Evolutionary conservation across 2,113 vertebrate species (phyloP), one percentile per base, ranked within the genome.

Genomic region (Hyaena hyaena): DNA sequence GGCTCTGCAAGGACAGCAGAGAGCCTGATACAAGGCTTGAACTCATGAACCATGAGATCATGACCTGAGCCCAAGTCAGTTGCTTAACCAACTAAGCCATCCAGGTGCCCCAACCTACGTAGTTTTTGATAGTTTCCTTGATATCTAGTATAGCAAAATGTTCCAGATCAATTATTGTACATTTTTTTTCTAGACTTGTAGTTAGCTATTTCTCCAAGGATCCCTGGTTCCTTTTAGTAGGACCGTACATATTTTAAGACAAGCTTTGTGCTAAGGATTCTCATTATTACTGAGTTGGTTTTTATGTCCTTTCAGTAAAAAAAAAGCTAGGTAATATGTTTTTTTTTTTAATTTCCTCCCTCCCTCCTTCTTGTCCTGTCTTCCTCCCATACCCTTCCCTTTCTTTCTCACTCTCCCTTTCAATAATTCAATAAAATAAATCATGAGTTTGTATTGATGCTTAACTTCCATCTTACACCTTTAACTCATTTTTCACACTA

Each of bases 271-370:
- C 35, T 79, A 63, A 89, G 14, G 26, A 90, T 80, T 53, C n/a
- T 80, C 6, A 58, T 65, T 71, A n/a, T 61, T 58, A 74, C 16
- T 86, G 66, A 85, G 8, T 86, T 85, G n/a, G 43, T 63, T n/a
- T 93, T 90, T 93, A 35, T 74, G 55, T 66, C 35, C n/a, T 90
- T 84, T 95, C n/a, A 35, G 31, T 88, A 66, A 53, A 73, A 94
- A 66, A 28, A 66, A 28, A 76, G 10, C n/a, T 74, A 76, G 85
- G 88, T 35, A 58, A 66, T 73, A 7, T 15, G 7, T 93, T 87
- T 79, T 85, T 84, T 84, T 45, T 68, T 35, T 87, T 39, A 39
- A 28, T 19, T 50, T 10, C 69, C 7, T 68, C 10, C 15, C 4
- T 76, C 23, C 24, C 26, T 63, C 8, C 16, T 14, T 23, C 33